Percentiles rank a stretch among this genome's conserved stretches.
These are phyloP conservation scores for Lycia hirtaria DNA, from an alignment of 2,888 invertebrate species.

Conservation along the genomic window DNA sequence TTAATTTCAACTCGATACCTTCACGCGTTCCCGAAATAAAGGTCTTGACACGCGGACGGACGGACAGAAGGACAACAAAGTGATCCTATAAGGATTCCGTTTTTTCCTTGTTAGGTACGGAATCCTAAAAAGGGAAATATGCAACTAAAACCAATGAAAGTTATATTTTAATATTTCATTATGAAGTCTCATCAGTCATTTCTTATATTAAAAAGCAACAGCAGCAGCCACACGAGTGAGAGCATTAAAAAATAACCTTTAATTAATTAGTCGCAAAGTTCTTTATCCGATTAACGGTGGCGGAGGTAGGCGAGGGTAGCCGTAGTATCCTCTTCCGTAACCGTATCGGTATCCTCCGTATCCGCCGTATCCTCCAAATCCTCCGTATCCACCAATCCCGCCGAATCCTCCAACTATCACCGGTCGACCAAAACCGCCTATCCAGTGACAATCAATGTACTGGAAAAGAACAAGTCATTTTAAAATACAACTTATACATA, in stretches of 20 bases:
- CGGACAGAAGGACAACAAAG: too few species aligned
- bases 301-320: constrained; percentile 5
- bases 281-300: constrained; percentile 6
- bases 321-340: constrained; percentile 10
- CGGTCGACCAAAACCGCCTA: constrained; percentile 5
- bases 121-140: not conserved
- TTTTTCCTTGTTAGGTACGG: too few species aligned
- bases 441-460: constrained; percentile 5
- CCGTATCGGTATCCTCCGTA: constrained; percentile 6
- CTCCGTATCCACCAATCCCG: not conserved
- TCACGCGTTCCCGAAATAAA: too few species aligned
- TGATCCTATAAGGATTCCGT: too few species aligned
- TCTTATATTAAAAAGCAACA: not conserved
- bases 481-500: not conserved
- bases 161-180: not conserved
- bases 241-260: not conserved
- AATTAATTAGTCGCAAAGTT: not conserved
- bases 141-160: not conserved
- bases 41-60: too few species aligned
- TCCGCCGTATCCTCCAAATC: constrained; percentile 1
- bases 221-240: not conserved
- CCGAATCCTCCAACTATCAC: constrained; percentile 8
- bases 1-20: too few species aligned
- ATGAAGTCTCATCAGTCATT: not conserved
- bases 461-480: not conserved